A percentile compares a stretch with the other conserved stretches of the same genome.
phyloP scores from a whole-genome alignment of 1,140 invertebrate genomes.

The Aphaenogaster ashmeadi region DNA sequence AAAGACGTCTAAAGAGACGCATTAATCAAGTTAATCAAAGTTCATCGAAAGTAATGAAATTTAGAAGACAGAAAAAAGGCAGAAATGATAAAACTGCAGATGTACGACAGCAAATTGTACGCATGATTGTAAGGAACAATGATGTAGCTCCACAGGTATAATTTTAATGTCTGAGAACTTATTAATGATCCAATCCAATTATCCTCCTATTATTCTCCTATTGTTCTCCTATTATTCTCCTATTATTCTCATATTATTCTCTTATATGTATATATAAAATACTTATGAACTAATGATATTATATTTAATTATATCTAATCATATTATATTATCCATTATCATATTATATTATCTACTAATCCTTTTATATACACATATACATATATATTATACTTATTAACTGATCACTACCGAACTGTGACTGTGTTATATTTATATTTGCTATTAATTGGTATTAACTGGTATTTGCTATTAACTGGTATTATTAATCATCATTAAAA shows the following conservation, averaged over 20 bases:
- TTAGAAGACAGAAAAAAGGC: background rate
- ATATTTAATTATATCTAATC: no score
- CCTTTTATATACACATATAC: no score
- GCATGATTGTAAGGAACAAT: background rate
- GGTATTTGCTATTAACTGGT: no score
- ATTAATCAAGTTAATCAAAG: background rate
- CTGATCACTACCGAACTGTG: no score
- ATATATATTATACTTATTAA: no score
- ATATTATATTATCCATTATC: no score
- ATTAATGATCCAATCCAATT: background rate
- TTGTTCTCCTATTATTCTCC: background rate
- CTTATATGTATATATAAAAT: background rate
- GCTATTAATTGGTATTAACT: background rate
- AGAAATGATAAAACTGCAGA: background rate
- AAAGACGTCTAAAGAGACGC: conserved; percentile 4
- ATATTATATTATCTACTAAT: no score
- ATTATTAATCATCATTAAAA: no score
- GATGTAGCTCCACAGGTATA: conserved; percentile 11
- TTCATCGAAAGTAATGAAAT: background rate
- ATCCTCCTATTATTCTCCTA: background rate
- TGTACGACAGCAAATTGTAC: background rate
- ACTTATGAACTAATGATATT: no score
- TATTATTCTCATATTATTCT: background rate
- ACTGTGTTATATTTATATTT: background rate
- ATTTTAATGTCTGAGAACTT: background rate